A percentile compares a stretch with the other conserved stretches of the same genome.
Evolutionary conservation across 2,888 invertebrate genomes (phyloP).

Genomic region (Chaetogeoica ovagalla): DNA sequence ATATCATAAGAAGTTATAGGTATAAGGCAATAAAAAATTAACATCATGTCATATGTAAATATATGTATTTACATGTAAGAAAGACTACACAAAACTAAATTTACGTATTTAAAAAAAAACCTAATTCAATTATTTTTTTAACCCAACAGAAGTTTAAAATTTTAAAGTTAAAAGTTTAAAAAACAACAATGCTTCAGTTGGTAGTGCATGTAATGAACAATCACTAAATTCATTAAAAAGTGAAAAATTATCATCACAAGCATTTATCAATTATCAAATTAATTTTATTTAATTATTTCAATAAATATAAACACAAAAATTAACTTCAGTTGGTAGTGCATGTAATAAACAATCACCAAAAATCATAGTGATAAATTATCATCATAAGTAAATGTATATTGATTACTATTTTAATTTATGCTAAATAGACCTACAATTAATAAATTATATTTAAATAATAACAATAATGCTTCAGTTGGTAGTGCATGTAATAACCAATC

Average conservation of each 20-base stretch:
- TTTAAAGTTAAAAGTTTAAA: background rate
- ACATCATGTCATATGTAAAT: too few relatives aligned
- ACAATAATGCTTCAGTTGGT: conserved; percentile 23
- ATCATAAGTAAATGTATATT: background rate
- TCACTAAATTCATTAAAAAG: background rate
- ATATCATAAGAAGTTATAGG: background rate
- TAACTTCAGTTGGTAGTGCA: conserved; percentile 34
- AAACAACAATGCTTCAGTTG: conserved; percentile 26
- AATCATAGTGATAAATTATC: too few relatives aligned
- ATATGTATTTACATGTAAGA: too few relatives aligned
- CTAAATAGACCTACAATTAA: too few relatives aligned
- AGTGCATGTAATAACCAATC: conserved; percentile 31
- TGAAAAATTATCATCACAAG: background rate
- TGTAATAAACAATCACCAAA: background rate
- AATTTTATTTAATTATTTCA: background rate
- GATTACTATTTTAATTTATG: too few relatives aligned
- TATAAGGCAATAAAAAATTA: too few relatives aligned
- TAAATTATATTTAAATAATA: background rate
- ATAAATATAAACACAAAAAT: background rate
- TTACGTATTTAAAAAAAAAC: background rate
- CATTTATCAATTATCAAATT: too few relatives aligned
- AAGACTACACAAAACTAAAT: too few relatives aligned
- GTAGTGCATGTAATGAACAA: conserved; percentile 29
- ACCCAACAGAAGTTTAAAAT: too few relatives aligned
- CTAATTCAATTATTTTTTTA: background rate